Base-by-base conservation (phyloP, 2,113 vertebrate genomes). In the Notechis scutatus region DNA sequence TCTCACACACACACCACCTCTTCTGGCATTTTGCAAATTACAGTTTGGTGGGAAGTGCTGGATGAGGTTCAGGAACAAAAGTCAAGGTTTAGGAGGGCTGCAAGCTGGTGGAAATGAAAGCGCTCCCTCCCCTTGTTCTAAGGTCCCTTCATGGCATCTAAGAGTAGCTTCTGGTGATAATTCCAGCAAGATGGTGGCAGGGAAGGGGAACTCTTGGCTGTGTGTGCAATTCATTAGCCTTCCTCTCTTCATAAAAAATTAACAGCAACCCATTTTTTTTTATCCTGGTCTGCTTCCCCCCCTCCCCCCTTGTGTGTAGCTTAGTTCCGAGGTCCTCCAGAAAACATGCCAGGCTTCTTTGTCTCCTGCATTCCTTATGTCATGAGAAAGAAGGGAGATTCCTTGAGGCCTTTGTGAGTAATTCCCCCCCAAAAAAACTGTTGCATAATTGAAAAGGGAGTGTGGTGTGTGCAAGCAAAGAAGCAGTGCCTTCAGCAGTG, bases 341-440 rank as follows among this genome's bases (percentile, higher is more conserved):
- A 2, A 50, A 87, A 50, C n/a, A 26, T 52, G 86, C 11, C 1
- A 4, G 61, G 3, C 14, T 23, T 39, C 42, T 4, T 12, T 81
- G 34, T 56, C 34, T 39, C 91, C 54, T 4, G 92, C 74, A 81
- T 93, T 93, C 95, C 88, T 81, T 42, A 39, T 87, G 93, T 96
- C 92, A n/a, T 15, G 94, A 94, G 89, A 95, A 95, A 0, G 93
- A 95, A 93, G 95, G 92, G 89, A 94, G 93, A 89, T 90, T 92
- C 23, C 23, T 4, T 89, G 91, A 92, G 95, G 85, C 9, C 1
- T 92, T 10, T 90, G 42, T 91, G 94, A 94, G 93, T 91, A 92
- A 42, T 88, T 0, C 14, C 14, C 1, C 50, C 50, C 50, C 88
- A 59, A 64, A 85, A 59, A 64, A 85, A 81, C 93, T 21, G 90